Evolutionary conservation across 2,113 vertebrate genomes (phyloP).

Genomic region (Chunga burmeisteri): DNA sequence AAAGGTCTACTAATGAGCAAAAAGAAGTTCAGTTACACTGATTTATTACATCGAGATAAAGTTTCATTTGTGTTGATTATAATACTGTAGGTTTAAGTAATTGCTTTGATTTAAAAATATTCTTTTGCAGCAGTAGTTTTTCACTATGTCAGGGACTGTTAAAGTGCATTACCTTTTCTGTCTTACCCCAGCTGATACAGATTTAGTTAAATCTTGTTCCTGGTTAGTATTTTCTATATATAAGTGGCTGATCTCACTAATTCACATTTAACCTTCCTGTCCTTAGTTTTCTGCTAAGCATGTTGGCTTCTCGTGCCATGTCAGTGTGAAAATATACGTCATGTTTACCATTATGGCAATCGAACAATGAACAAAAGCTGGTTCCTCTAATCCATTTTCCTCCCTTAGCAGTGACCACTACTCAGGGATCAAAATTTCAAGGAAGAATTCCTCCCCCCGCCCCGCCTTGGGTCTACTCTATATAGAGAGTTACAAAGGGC

Average conservation of each 20-base stretch:
- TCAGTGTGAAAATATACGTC: not conserved
- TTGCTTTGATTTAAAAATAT: not conserved
- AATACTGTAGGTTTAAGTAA: not conserved
- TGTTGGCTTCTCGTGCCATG: not conserved
- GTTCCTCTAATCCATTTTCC: not conserved
- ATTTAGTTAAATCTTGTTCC: not conserved
- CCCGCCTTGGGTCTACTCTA: not conserved
- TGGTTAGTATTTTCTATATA: fast-evolving
- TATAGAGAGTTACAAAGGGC: not conserved
- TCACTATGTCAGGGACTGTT: not conserved
- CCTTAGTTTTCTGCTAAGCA: not conserved
- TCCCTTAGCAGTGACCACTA: not conserved
- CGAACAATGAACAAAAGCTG: conserved; percentile 2
- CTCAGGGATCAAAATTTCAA: not conserved
- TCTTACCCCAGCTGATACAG: not conserved
- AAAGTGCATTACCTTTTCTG: not conserved
- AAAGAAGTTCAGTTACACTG: conserved; percentile 19
- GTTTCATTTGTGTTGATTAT: conserved; percentile 37
- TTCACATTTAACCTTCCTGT: not conserved
- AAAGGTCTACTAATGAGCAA: conserved; percentile 35
- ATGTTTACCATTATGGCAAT: not conserved
- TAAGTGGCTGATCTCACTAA: conserved; percentile 2
- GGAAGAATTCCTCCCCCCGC: not conserved
- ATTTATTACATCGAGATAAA: conserved; percentile 27
- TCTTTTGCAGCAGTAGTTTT: not conserved